Evolutionary conservation across 1,140 invertebrate species (phyloP), one percentile per base, ranked within the genome.

Genomic region (Drosophila quadrilineata): DNA sequence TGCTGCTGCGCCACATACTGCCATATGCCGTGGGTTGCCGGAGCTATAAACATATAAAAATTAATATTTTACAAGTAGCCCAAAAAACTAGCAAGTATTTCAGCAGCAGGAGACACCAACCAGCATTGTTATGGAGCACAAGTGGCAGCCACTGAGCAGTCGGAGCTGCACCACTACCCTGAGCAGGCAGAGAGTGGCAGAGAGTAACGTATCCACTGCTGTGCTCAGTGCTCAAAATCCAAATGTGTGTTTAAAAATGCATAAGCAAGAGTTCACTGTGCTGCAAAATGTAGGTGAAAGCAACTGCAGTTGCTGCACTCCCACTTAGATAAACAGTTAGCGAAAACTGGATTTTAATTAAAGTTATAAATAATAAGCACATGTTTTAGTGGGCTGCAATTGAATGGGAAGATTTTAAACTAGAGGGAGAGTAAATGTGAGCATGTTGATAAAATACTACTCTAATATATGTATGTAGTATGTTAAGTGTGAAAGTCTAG

Each of bases 51-150:
- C 73, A 77, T 67, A 84, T 77, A 77, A 85, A 84, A 77, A 84
- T 84, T 85, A 84, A 84, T 84, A 84, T 85, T 84, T 84, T 62
- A 85, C 53, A 73, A 75, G 67, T 74, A 67, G 64, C 56, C 71
- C 16, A 58, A 56, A 64, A 69, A 57, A 21, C 50, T 64, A 24
- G 24, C 14, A 66, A 59, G 56, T 45, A 46, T n/a, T 60, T 33
- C 38, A 38, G 43, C 41, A 71, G 68, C 63, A 21, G n/a, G n/a
- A n/a, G n/a, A n/a, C n/a, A n/a, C n/a, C n/a, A n/a, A n/a, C n/a
- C n/a, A n/a, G 26, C 72, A 59, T 79, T 79, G 63, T 69, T 71
- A 75, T 75, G 36, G 35, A 24, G 9, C 28, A 43, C 8, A 19
- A 16, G 31, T 8, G 43, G 24, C 10, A 9, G 6, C 22, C 9